These are phyloP conservation scores for Ctenoplectra terminalis DNA, from an alignment of 1,140 invertebrate species.

Conservation along the genomic window DNA sequence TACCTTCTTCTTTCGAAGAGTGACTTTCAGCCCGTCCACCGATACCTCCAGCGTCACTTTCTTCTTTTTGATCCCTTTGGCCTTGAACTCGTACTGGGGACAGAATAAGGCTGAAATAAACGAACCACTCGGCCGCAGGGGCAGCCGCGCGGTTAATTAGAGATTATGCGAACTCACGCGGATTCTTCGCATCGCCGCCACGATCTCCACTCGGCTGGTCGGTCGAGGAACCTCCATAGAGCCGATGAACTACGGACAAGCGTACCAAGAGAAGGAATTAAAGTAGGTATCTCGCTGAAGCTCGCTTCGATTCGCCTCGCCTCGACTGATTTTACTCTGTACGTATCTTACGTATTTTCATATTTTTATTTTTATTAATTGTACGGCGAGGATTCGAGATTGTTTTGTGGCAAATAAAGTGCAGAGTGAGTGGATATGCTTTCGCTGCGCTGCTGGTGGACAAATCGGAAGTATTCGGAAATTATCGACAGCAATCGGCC, in stretches of 20 bases:
- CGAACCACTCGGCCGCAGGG: not conserved
- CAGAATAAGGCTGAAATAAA: constrained; percentile 72
- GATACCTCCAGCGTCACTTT: constrained; percentile 98
- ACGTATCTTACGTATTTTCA: too few species aligned
- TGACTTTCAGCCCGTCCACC: constrained; percentile 96
- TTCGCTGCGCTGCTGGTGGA: too few species aligned
- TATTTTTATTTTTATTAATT: too few species aligned
- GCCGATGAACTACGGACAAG: constrained; percentile 95
- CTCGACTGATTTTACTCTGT: too few species aligned
- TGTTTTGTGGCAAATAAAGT: too few species aligned
- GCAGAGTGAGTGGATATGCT: too few species aligned
- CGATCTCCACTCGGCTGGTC: constrained; percentile 97
- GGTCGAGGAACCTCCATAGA: constrained; percentile 98
- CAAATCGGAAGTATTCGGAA: too few species aligned
- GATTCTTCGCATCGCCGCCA: constrained; percentile 98
- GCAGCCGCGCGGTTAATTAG: constrained; percentile 45
- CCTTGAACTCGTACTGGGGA: constrained; percentile 98
- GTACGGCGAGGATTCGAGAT: too few species aligned
- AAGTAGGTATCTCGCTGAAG: not conserved
- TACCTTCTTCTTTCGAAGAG: constrained; percentile 91
- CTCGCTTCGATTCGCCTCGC: too few species aligned
- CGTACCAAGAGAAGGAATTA: constrained; percentile 17
- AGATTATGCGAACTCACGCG: constrained; percentile 88
- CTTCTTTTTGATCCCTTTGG: constrained; percentile 98
- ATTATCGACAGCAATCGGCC: too few species aligned